A percentile compares a stretch with the other conserved stretches of the same genome.
phyloP scores from a whole-genome alignment of 2,797 vertebrate genomes.

The Eptatretus atami region DNA sequence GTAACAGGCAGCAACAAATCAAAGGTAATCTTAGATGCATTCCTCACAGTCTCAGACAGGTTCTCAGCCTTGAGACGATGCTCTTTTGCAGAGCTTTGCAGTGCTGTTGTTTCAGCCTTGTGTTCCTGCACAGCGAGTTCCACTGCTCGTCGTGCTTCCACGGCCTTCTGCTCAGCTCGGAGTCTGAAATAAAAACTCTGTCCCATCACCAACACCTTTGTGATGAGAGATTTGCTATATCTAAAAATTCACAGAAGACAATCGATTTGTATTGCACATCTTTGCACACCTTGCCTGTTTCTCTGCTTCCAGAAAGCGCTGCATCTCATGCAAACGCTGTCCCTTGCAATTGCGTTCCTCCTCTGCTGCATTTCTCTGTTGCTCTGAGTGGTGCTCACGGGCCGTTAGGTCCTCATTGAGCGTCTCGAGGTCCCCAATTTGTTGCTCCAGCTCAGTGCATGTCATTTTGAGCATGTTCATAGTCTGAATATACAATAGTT shows the following conservation, averaged over 20 bases:
- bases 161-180: slow-evolving; percentile 61
- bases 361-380: slow-evolving; percentile 51
- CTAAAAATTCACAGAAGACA: too few species aligned
- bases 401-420: slow-evolving; percentile 68
- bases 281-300: slow-evolving; percentile 48
- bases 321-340: slow-evolving; percentile 53
- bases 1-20: too few species aligned
- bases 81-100: slow-evolving; percentile 84
- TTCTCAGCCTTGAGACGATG: slow-evolving; percentile 90
- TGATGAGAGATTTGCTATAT: too few species aligned
- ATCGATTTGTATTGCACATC: too few species aligned
- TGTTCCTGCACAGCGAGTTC: slow-evolving; percentile 86
- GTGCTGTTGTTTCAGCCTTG: slow-evolving; percentile 65
- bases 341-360: slow-evolving; percentile 77
- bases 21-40: too few species aligned
- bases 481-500: slow-evolving; percentile 25
- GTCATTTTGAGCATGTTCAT: slow-evolving; percentile 91
- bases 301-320: slow-evolving; percentile 62
- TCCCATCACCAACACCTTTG: too few species aligned
- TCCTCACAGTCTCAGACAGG: slow-evolving; percentile 61
- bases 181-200: slow-evolving; percentile 17
- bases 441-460: slow-evolving; percentile 89
- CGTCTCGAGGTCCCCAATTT: slow-evolving; percentile 76
- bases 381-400: slow-evolving; percentile 80
- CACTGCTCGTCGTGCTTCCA: slow-evolving; percentile 69